Evolutionary conservation across 1,140 invertebrate genomes (phyloP).

Genomic region (Lysiphlebus fabarum): DNA sequence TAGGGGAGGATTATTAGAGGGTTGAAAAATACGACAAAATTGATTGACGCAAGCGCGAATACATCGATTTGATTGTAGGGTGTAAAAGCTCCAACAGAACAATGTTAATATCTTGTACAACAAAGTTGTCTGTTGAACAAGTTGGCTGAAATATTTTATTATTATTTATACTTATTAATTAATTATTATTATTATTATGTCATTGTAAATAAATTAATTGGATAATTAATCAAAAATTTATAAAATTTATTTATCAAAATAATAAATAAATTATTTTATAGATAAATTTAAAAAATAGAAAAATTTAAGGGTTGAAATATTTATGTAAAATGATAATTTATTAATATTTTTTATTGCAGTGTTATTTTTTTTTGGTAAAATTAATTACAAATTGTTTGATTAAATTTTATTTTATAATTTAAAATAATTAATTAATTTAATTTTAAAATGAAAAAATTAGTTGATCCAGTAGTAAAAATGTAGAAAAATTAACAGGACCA

Average conservation of each 20-base stretch:
- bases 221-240: no score
- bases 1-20: slow-evolving; percentile 13
- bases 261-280: no score
- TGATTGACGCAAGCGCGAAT: slow-evolving; percentile 37
- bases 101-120: slow-evolving; percentile 31
- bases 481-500: neutral
- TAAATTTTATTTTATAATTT: no score
- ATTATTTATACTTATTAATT: neutral
- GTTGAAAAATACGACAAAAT: slow-evolving; percentile 18
- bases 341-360: no score
- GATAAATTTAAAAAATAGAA: no score
- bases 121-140: slow-evolving; percentile 28
- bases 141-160: slow-evolving; percentile 24
- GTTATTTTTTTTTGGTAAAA: no score
- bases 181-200: neutral
- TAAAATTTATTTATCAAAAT: no score
- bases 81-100: slow-evolving; percentile 29
- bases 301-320: no score
- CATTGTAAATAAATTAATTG: no score
- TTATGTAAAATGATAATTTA: no score
- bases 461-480: neutral
- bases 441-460: neutral
- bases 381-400: no score
- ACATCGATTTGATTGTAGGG: slow-evolving; percentile 37
- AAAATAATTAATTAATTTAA: neutral